Conservation (phyloP, 2,797 vertebrate species). For the Liparis tanakae region DNA sequence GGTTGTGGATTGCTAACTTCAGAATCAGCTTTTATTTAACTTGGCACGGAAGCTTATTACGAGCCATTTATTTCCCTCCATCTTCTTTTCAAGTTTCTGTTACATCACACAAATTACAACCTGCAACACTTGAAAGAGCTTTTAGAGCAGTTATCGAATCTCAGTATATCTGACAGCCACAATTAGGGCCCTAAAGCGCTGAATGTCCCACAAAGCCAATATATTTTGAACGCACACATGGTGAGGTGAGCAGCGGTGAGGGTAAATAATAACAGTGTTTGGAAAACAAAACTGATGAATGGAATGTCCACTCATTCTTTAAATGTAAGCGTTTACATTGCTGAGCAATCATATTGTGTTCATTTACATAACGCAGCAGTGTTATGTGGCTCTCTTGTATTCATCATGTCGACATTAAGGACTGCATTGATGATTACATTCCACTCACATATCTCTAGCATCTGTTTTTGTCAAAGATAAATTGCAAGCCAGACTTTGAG, state of each 20-base stretch:
- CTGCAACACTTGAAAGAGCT: slow-evolving; percentile 44
- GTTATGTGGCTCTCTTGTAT: not conserved
- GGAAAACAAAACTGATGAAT: not conserved
- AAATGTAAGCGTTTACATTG: not conserved
- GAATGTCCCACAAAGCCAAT: slow-evolving; percentile 8
- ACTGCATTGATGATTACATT: not conserved
- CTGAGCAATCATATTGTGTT: not conserved
- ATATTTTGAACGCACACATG: slow-evolving; percentile 21
- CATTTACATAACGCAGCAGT: slow-evolving; percentile 4
- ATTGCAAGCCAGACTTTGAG: slow-evolving; percentile 15
- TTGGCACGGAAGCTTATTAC: slow-evolving; percentile 47
- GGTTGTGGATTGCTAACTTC: slow-evolving; percentile 45
- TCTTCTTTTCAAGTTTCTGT: slow-evolving; percentile 57
- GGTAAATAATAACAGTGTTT: not conserved
- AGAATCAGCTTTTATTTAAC: not conserved
- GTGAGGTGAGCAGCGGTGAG: slow-evolving; percentile 20
- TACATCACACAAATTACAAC: slow-evolving; percentile 61
- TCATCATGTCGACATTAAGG: not conserved
- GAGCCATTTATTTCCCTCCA: slow-evolving; percentile 50
- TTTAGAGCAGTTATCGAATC: slow-evolving; percentile 49
- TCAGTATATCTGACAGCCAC: slow-evolving; percentile 36
- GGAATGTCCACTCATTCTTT: slow-evolving; percentile 6
- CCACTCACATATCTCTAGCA: slow-evolving; percentile 3
- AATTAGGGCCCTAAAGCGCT: slow-evolving; percentile 29
- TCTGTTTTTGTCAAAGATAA: slow-evolving; percentile 17